Base-by-base conservation (phyloP, 2,113 vertebrate genomes). In the Nesoenas mayeri region DNA sequence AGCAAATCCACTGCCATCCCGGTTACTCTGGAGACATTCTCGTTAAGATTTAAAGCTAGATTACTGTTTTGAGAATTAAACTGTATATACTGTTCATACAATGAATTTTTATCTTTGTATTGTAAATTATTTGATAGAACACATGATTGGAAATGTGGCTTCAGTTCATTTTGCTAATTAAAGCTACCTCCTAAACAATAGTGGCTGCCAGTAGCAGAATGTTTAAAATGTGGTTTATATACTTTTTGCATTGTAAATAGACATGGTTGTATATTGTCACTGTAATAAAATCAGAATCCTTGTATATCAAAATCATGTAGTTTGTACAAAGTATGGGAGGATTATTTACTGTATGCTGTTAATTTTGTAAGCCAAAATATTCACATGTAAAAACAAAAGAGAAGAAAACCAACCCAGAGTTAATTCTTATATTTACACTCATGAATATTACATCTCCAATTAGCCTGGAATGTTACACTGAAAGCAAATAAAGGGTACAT, bases 111-210 rank as follows among this genome's bases (percentile, higher is more conserved):
- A 98, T 98, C 97, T 98, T 97, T 96, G 83, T 96, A 96, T 97
- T 98, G 94, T 99, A 99, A 99, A 99, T 99, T 99, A 99, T 99
- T 99, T 97, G 97, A 98, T 98, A 98, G 98, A 97, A 98, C 96
- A 98, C 96, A 95, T 96, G 98, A 98, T 98, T 98, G 98, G 99
- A 99, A 99, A 98, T 98, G 93, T 98, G 97, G 98, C 98, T 98
- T 98, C 97, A 97, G 97, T 98, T 98, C 97, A 97, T 98, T 98
- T 98, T 91, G 98, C 98, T 98, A 98, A 98, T 98, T 98, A 99
- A 99, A 99, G 99, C 99, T 99, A 99, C 99, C 99, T 99, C 99
- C 98, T 98, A 96, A 98, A 98, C 96, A 98, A 97, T 98, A 98
- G 98, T 98, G 98, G 98, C 98, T 99, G 98, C 98, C 98, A 98